Evolutionary conservation across 1,140 invertebrate species (phyloP).

Genomic region (Calephelis virginiensis): DNA sequence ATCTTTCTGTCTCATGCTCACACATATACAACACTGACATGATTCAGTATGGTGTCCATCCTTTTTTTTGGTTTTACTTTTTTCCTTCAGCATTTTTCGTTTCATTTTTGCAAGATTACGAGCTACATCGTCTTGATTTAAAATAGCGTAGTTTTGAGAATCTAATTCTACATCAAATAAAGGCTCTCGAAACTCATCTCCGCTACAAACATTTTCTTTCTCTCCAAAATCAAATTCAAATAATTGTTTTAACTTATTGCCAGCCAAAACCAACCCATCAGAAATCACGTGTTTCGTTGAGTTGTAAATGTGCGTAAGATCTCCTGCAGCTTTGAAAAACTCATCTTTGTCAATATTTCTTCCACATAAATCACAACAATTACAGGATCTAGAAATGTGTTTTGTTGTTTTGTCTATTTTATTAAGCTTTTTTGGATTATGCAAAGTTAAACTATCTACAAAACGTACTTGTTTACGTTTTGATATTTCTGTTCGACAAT

Average conservation of each 20-base stretch:
- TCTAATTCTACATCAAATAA: slow-evolving; percentile 29
- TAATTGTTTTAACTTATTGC: background rate
- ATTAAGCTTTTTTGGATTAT: no score
- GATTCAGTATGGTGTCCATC: slow-evolving; percentile 21
- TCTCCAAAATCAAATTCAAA: slow-evolving; percentile 5
- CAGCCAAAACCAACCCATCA: background rate
- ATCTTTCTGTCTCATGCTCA: slow-evolving; percentile 22
- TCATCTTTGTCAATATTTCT: slow-evolving; percentile 28
- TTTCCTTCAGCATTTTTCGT: slow-evolving; percentile 2
- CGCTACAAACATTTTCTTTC: background rate
- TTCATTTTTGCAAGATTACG: slow-evolving; percentile 25
- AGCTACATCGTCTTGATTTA: slow-evolving; percentile 33
- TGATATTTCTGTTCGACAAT: slow-evolving; percentile 11
- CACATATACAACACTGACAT: slow-evolving; percentile 33
- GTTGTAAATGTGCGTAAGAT: slow-evolving; percentile 11
- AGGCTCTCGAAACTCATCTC: slow-evolving; percentile 14
- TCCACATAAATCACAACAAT: slow-evolving; percentile 29
- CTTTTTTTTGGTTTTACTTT: background rate
- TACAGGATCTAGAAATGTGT: slow-evolving; percentile 13
- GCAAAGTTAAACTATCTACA: slow-evolving; percentile 7
- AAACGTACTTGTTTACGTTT: slow-evolving; percentile 21
- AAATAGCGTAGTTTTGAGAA: slow-evolving; percentile 22
- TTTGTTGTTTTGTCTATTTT: background rate
- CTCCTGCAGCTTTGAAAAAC: slow-evolving; percentile 32
- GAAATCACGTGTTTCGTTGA: background rate